Evolutionary conservation across 2,113 vertebrate species (phyloP).

Genomic region (Eidolon helvum): DNA sequence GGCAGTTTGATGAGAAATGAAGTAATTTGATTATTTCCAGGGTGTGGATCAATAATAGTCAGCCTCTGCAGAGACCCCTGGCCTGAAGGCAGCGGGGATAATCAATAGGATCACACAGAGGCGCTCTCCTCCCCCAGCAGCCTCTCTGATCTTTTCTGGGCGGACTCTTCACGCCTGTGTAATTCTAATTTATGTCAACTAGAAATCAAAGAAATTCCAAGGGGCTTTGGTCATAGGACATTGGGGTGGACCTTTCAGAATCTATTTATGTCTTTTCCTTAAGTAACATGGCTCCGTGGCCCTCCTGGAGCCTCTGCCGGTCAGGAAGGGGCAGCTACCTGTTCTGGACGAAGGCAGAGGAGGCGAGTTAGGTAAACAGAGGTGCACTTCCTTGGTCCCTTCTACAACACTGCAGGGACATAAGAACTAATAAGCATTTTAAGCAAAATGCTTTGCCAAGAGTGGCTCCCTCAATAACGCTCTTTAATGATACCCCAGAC

Average conservation of each 20-base stretch:
- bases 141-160: constrained; percentile 88
- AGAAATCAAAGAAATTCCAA: constrained; percentile 93
- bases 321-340: constrained; percentile 16
- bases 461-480: constrained; percentile 79
- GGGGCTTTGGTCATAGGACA: constrained; percentile 83
- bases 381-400: neutral
- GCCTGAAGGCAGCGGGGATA: constrained; percentile 86
- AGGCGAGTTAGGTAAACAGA: neutral
- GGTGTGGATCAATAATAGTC: constrained; percentile 89
- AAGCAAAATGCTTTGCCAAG: constrained; percentile 64
- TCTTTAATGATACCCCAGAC: constrained; percentile 80
- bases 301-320: constrained; percentile 25
- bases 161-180: constrained; percentile 84
- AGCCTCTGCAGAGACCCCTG: constrained; percentile 78
- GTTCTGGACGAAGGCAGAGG: neutral
- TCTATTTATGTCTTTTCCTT: constrained; percentile 79
- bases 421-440: constrained; percentile 74
- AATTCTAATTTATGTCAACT: constrained; percentile 92
- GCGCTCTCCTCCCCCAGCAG: constrained; percentile 80
- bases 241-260: constrained; percentile 83
- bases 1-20: constrained; percentile 86
- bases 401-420: constrained; percentile 45
- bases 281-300: constrained; percentile 55
- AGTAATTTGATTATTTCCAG: constrained; percentile 92
- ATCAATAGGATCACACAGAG: constrained; percentile 89